Conservation (phyloP, 1,140 invertebrate genomes). For the Achatina immaculata region DNA sequence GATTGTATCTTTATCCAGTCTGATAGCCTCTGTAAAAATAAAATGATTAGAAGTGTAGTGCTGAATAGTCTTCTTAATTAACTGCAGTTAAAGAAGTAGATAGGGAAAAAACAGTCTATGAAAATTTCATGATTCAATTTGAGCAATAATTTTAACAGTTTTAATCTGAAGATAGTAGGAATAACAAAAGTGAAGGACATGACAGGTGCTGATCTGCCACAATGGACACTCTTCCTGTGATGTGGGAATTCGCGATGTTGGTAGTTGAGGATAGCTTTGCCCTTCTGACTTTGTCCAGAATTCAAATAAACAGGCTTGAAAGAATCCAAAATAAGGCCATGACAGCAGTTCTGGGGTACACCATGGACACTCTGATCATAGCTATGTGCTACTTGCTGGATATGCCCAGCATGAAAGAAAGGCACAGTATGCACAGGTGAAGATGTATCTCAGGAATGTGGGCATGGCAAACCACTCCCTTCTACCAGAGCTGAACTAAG, state of each 20-base stretch:
- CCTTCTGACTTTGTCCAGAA: too few species aligned
- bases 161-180: neutral
- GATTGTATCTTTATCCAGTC: constrained; percentile 8
- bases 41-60: neutral
- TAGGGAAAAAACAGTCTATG: neutral
- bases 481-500: too few species aligned
- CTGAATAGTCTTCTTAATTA: neutral
- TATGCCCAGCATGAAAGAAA: neutral
- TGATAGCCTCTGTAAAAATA: constrained; percentile 8
- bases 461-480: too few species aligned
- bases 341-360: too few species aligned
- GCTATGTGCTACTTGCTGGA: too few species aligned
- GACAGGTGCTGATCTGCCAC: too few species aligned
- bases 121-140: neutral
- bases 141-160: neutral
- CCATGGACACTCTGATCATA: too few species aligned
- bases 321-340: too few species aligned
- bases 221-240: neutral
- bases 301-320: too few species aligned
- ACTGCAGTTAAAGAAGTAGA: neutral
- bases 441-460: too few species aligned
- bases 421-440: neutral
- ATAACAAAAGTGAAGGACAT: neutral
- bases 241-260: neutral
- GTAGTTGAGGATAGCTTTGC: neutral